These are phyloP conservation scores for Elanoides forficatus DNA, from an alignment of 2,113 vertebrate genomes.

Conservation along the genomic window DNA sequence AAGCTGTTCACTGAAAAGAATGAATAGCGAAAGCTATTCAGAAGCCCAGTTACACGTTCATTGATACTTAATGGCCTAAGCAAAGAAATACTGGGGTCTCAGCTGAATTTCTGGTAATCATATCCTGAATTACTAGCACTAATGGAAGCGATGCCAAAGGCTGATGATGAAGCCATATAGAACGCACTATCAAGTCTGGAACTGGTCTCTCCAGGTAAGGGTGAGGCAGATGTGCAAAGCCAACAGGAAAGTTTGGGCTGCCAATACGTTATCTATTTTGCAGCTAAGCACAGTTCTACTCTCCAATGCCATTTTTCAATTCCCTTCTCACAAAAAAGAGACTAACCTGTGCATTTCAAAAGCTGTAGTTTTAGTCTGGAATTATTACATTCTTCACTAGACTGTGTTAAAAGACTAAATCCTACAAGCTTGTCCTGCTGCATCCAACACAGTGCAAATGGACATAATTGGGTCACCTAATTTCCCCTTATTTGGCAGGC, in stretches of 20 bases:
- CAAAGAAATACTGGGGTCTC: not conserved
- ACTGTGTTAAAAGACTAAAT: not conserved
- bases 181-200: not conserved
- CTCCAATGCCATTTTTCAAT: not conserved
- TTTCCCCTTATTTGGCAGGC: conserved; percentile 3
- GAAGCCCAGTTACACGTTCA: not conserved
- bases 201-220: not conserved
- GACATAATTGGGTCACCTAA: conserved; percentile 42
- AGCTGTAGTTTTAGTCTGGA: not conserved
- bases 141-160: not conserved
- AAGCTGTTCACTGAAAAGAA: not conserved
- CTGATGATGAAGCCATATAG: not conserved
- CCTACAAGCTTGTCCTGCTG: not conserved
- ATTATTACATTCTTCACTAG: not conserved
- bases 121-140: not conserved
- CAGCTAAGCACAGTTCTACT: not conserved
- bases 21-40: fast-evolving
- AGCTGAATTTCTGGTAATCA: not conserved
- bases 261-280: not conserved
- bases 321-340: not conserved
- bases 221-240: not conserved
- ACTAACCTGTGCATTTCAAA: not conserved
- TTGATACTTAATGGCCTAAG: not conserved
- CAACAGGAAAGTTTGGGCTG: not conserved
- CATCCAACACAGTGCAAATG: not conserved